Base-by-base conservation (phyloP, 1,140 invertebrate genomes). In the Schlechtendalia chinensis region DNA sequence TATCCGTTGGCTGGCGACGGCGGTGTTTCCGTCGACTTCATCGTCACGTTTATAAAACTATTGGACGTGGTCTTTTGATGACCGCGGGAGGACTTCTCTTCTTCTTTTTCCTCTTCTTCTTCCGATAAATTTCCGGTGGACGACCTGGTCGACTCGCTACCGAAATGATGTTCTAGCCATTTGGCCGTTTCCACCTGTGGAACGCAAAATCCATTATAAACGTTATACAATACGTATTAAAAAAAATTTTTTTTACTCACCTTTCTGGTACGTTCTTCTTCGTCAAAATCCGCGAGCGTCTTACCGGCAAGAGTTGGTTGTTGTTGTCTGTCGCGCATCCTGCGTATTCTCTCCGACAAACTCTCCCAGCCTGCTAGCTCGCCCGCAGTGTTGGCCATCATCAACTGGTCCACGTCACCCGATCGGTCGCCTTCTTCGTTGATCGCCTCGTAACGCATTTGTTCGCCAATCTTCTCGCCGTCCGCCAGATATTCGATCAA, bases 151-250 rank as follows among this genome's bases (percentile, higher is more conserved):
- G 92, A 93, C 71, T 93, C 94, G 84, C 93, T 94, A 58, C 94
- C 94, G 83, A 96, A 96, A 84, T 96, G 94, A 83, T 92, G 91
- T 82, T 96, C 94, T 19, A 95, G 87, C 94, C 93, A 97, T 86
- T 92, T 95, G 82, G 91, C 93, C 0, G 93, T 97, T 88, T 93
- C 95, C 83, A 91, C 82, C 53, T 79, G n/a, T 19, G 19, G 29
- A 29, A 12, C 4, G 32, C 5, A 19, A 32, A 61, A 27, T 27
- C 27, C 14, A 5, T 61, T 29, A 61, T 61, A n/a, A n/a, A n/a
- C n/a, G n/a, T n/a, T n/a, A n/a, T n/a, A n/a, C n/a, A n/a, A n/a
- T n/a, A n/a, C n/a, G n/a, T n/a, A n/a, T n/a, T n/a, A n/a, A n/a
- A n/a, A n/a, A n/a, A n/a, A n/a, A n/a, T n/a, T n/a, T n/a, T n/a